Evolutionary conservation across 2,797 vertebrate genomes (phyloP).

Genomic region (Meriones psammophilus): DNA sequence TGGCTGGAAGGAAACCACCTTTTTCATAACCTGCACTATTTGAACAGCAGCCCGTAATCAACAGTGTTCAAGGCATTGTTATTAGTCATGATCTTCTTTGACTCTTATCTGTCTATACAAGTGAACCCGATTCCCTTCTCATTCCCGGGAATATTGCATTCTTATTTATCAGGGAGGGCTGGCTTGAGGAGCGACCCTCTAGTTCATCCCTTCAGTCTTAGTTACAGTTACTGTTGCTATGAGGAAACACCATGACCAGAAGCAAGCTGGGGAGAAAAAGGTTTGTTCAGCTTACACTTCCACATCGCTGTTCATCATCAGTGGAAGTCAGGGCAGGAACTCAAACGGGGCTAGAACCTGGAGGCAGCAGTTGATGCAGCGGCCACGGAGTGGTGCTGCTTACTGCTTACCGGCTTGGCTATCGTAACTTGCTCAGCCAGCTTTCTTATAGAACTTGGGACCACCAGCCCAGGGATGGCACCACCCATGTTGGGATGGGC

Average conservation of each 20-base stretch:
- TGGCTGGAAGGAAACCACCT: slow-evolving; percentile 36
- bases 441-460: not conserved
- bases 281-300: not conserved
- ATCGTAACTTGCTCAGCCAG: not conserved
- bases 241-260: not conserved
- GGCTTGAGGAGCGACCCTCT: not conserved
- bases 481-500: not conserved
- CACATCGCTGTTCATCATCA: not conserved
- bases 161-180: not conserved
- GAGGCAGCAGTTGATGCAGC: not conserved
- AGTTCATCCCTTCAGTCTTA: not conserved
- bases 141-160: not conserved
- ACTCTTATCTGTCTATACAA: not conserved
- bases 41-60: not conserved
- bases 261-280: not conserved
- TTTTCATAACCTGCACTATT: no score
- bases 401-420: not conserved
- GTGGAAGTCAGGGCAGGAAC: not conserved
- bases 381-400: not conserved
- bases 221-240: not conserved
- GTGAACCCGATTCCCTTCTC: not conserved
- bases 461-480: not conserved
- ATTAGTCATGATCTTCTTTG: not conserved
- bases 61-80: not conserved
- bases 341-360: not conserved